These are phyloP conservation scores for Watersipora subatra DNA, from an alignment of 1,140 invertebrate species.

Conservation along the genomic window DNA sequence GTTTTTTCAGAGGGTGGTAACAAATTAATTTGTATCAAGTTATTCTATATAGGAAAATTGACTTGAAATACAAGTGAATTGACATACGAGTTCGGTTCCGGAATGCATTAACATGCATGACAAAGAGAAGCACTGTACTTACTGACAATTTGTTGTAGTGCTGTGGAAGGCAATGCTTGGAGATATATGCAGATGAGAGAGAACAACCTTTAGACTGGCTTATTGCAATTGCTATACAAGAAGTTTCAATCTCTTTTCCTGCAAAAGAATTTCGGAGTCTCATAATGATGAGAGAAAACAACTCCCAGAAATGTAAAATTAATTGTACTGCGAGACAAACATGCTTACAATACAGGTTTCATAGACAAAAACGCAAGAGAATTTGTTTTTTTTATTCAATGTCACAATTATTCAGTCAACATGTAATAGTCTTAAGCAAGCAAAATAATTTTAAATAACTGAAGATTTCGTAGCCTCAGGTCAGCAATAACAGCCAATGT, in stretches of 20 bases:
- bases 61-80: no score
- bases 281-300: not conserved
- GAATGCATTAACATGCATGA: no score
- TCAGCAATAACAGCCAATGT: no score
- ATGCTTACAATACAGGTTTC: not conserved
- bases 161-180: not conserved
- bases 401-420: not conserved
- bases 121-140: not conserved
- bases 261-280: not conserved
- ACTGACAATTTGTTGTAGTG: not conserved
- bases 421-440: no score
- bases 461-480: no score
- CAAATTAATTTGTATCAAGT: no score
- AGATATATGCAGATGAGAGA: not conserved
- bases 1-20: no score
- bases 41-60: no score
- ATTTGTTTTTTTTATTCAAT: not conserved
- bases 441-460: no score
- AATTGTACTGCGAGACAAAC: not conserved
- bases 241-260: not conserved
- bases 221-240: not conserved
- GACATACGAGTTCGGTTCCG: no score
- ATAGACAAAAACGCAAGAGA: not conserved
- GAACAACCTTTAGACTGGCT: not conserved
- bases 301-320: not conserved